phyloP scores from a whole-genome alignment of 2,797 vertebrate species.

The Lagodon rhomboides region DNA sequence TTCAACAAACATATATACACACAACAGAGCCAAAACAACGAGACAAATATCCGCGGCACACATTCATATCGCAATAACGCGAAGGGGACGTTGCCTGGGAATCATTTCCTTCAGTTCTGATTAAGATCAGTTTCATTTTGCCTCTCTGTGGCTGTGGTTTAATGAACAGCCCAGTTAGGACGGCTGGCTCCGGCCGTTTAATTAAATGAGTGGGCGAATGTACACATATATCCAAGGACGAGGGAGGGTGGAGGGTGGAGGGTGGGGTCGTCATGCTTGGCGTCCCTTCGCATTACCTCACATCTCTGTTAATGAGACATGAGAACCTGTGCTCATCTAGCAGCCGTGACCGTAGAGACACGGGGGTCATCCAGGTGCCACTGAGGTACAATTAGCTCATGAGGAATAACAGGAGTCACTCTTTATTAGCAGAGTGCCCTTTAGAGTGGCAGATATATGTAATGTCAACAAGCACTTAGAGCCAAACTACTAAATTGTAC shows the following conservation, averaged over 20 bases:
- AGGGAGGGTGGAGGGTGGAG: not conserved
- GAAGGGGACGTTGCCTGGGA: conserved; percentile 24
- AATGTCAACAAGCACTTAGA: conserved; percentile 15
- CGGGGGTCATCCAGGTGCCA: conserved; percentile 33
- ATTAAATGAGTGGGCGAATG: conserved; percentile 62
- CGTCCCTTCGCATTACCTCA: conserved; percentile 45
- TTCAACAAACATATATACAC: conserved; percentile 7
- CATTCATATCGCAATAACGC: conserved; percentile 33
- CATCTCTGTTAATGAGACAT: conserved; percentile 54
- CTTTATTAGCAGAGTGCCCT: conserved; percentile 7
- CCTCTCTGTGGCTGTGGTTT: conserved; percentile 42
- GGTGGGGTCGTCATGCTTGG: conserved; percentile 30
- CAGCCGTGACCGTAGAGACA: conserved; percentile 32
- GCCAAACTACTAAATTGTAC: not conserved
- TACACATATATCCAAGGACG: conserved; percentile 55
- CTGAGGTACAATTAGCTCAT: conserved; percentile 4
- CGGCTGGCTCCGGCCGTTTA: conserved; percentile 45
- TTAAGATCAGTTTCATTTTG: conserved; percentile 59
- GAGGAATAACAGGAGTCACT: conserved; percentile 4
- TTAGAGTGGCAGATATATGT: not conserved
- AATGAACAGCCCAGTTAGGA: conserved; percentile 61
- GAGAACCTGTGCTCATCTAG: conserved; percentile 43
- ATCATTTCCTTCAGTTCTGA: conserved; percentile 56
- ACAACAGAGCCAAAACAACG: not conserved
- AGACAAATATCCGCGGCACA: conserved; percentile 7